Percentiles rank a stretch among this genome's conserved stretches.
These are phyloP conservation scores for Habropoda laboriosa DNA, from an alignment of 1,140 invertebrate species.

Conservation along the genomic window DNA sequence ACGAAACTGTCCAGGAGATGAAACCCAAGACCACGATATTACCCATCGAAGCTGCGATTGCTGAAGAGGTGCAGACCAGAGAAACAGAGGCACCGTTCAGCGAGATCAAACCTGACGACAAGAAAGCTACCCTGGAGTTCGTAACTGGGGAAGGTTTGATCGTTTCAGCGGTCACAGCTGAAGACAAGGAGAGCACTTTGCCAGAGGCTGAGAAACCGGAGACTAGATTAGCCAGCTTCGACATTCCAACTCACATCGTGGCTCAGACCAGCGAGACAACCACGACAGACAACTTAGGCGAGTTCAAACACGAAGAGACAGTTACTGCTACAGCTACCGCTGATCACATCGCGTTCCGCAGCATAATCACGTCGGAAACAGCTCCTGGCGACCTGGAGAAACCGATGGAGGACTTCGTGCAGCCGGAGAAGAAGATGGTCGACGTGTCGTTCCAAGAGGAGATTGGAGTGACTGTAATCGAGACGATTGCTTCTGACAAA, in stretches of 20 bases:
- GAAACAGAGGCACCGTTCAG: conserved; percentile 83
- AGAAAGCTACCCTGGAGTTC: conserved; percentile 78
- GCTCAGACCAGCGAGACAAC: conserved; percentile 78
- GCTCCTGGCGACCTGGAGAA: conserved; percentile 74
- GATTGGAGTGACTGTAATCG: conserved; percentile 76
- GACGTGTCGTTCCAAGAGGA: conserved; percentile 78
- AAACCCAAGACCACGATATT: conserved; percentile 78
- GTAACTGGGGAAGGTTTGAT: conserved; percentile 80
- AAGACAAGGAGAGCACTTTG: conserved; percentile 81
- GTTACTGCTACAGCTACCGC: conserved; percentile 72
- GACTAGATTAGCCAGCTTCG: conserved; percentile 76
- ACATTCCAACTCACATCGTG: conserved; percentile 76
- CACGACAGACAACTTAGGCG: conserved; percentile 72
- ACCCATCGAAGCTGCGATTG: conserved; percentile 78
- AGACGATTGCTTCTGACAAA: conserved; percentile 79
- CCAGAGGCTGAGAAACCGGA: conserved; percentile 70
- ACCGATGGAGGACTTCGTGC: conserved; percentile 74
- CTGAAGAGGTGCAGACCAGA: conserved; percentile 77
- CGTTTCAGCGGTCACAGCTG: conserved; percentile 81
- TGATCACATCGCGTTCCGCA: conserved; percentile 78
- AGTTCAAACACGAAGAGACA: conserved; percentile 68
- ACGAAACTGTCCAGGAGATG: conserved; percentile 70
- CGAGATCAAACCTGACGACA: conserved; percentile 72
- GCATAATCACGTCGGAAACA: conserved; percentile 79
- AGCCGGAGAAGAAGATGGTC: conserved; percentile 78